A percentile compares a stretch with the other conserved stretches of the same genome.
Conservation (phyloP, 2,888 invertebrate species). For the Platerodrilus igneus region DNA sequence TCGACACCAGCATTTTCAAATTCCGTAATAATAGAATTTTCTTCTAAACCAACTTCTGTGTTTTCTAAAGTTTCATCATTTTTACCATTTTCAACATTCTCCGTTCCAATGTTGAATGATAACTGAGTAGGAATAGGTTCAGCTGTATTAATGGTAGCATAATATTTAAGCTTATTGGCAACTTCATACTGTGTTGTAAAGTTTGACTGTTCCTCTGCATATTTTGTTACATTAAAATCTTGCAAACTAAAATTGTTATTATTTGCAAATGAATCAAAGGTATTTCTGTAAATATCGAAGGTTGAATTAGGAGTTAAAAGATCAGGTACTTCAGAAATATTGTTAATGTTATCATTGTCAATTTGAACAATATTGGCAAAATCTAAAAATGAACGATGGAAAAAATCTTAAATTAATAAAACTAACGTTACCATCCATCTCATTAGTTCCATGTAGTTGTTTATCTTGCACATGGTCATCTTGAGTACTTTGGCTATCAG, state of each 20-base stretch:
- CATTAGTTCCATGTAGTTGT: background rate
- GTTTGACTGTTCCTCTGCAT: conserved; percentile 40
- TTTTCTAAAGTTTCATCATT: conserved; percentile 42
- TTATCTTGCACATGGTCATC: conserved; percentile 13
- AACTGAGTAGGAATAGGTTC: conserved; percentile 45
- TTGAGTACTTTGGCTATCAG: conserved; percentile 10
- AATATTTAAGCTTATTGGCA: conserved; percentile 45
- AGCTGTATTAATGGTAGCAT: conserved; percentile 46
- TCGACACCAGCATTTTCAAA: conserved; percentile 45
- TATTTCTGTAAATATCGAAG: conserved; percentile 19
- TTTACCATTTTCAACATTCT: conserved; percentile 43
- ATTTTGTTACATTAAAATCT: conserved; percentile 31
- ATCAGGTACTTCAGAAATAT: conserved; percentile 14
- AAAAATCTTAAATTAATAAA: no score
- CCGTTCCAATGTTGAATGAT: conserved; percentile 46
- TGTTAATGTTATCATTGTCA: background rate
- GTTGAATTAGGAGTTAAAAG: conserved; percentile 12
- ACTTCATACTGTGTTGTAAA: conserved; percentile 38
- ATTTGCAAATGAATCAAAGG: conserved; percentile 16
- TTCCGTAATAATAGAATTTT: conserved; percentile 46
- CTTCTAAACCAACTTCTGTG: conserved; percentile 42
- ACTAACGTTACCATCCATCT: no score
- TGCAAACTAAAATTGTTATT: conserved; percentile 14
- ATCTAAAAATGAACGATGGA: no score
- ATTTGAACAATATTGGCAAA: background rate